These are phyloP conservation scores for Patiria pectinifera DNA, from an alignment of 53 echinoderm and acorn worm species.

Conservation along the genomic window DNA sequence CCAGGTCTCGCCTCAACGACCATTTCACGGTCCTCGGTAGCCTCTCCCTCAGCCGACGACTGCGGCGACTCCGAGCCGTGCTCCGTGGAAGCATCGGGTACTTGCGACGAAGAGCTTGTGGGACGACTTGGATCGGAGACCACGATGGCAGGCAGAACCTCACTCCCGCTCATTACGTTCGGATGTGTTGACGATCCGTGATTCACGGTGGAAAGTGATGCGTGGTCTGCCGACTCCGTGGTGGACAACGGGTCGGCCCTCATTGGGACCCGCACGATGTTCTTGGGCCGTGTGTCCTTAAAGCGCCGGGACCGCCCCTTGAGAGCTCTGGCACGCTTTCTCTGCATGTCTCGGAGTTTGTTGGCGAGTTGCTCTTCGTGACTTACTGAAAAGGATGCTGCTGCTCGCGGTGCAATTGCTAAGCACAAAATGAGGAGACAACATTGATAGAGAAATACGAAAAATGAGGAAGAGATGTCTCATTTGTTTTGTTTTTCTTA, in stretches of 20 bases:
- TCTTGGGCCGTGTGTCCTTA: conserved; percentile 55
- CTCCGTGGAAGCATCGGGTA: not conserved
- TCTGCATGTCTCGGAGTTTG: conserved; percentile 70
- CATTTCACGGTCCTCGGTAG: not conserved
- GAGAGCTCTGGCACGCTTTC: conserved; percentile 68
- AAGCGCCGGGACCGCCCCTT: conserved; percentile 57
- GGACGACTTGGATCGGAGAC: conserved; percentile 47
- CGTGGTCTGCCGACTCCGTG: not conserved
- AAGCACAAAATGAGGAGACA: not conserved
- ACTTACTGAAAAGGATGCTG: conserved; percentile 27
- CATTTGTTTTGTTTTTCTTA: not conserved
- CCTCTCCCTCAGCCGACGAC: not conserved
- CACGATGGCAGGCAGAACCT: conserved; percentile 30
- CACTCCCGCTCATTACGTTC: not conserved
- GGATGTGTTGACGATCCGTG: not conserved
- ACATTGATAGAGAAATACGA: not conserved
- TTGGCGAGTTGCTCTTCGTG: conserved; percentile 73
- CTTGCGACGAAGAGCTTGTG: not conserved
- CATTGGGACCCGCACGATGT: conserved; percentile 71
- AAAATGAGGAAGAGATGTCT: not conserved
- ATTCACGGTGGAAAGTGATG: not conserved
- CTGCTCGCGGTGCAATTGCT: conserved; percentile 1
- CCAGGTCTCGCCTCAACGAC: not conserved
- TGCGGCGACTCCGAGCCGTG: not conserved
- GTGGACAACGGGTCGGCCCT: conserved; percentile 68